Evolutionary conservation across 1,140 invertebrate genomes (phyloP), one percentile per base, ranked within the genome.

Genomic region (Nixonia krombeini): DNA sequence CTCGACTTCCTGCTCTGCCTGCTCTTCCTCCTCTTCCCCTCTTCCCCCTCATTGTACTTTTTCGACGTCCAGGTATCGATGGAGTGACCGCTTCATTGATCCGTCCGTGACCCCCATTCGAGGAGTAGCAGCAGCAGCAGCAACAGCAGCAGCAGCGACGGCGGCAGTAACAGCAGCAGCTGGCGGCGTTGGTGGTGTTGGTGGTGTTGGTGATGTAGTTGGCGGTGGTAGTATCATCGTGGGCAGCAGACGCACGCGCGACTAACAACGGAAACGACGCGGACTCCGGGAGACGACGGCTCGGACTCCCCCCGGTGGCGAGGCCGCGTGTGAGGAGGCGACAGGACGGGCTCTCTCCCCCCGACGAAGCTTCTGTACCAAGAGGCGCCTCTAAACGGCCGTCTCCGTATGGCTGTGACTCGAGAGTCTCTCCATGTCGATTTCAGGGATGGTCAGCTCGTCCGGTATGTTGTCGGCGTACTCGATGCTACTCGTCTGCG

Each of bases 351-450:
- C 37, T 56, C 56, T 42, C 56, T 41, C 53, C 46, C 62, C 50
- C 15, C 25, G 42, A 35, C 7, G 4, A 38, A 47, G 44, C 31
- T 33, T 46, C 31, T 33, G 18, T 40, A n/a, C n/a, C n/a, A n/a
- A n/a, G 29, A 33, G 26, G 13, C 18, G 33, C 40, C 53, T 70
- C 87, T 94, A 95, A 79, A 95, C 94, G 75, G 94, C 94, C 67
- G 94, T 96, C 87, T 96, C 94, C 70, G 94, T 96, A 86, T 96
- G 94, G 88, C 93, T 95, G 87, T 95, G 93, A 72, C 92, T 94
- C 73, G 93, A 94, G 62, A 96, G 89, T 62, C 93, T 90, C 86
- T 95, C 94, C 75, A 95, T 93, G 86, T 95, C 93, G 72, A 95
- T 92, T 86, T 95, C 94, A 67, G 92, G 93, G 79, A 94, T 91